Base-by-base conservation (phyloP, 1,140 invertebrate species). In the Caerostris darwini region DNA sequence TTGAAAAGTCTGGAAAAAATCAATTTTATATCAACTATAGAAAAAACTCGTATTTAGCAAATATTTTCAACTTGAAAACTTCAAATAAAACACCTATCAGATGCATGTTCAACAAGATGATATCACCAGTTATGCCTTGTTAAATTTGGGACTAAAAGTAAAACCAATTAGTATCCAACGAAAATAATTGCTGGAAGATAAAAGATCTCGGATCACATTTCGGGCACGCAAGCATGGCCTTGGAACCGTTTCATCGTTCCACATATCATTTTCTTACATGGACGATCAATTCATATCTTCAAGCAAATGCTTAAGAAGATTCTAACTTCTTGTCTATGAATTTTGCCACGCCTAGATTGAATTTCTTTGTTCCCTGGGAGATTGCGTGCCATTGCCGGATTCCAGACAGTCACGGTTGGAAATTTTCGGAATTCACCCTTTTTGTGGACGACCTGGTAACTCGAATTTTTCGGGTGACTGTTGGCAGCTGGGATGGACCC, bases 301-400 rank as follows among this genome's bases (percentile, higher is more conserved):
- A 34, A 10, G n/a, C 53, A 88, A 61, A 57, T 61, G 12, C 81
- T n/a, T 17, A 7, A 57, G 81, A 87, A 14, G 82, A 17, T 57
- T 57, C 12, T 17, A 56, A 4, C 88, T 58, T 77, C 69, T 90
- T 67, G 61, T 14, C 50, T 57, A 56, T 67, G 71, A 81, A 81
- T 69, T n/a, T 17, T 17, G 12, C 71, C 90, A 81, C 71, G 56
- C 71, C 90, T 58, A 64, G 34, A 19, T 3, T 2, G 3, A 19
- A 50, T 67, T 83, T 58, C 12, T 64, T 92, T 92, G 90, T 92
- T n/a, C 7, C 54, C 59, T 6, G 7, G 19, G 34, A 58, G 17
- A 34, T 58, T 61, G 92, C 92, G 92, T 93, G 92, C 54, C 17
- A 10, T 7, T 86, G 92, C 92, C 92, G 92, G 92, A 93, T 93